Conservation (phyloP, 2,113 vertebrate genomes). For the Marmota flaviventris region DNA sequence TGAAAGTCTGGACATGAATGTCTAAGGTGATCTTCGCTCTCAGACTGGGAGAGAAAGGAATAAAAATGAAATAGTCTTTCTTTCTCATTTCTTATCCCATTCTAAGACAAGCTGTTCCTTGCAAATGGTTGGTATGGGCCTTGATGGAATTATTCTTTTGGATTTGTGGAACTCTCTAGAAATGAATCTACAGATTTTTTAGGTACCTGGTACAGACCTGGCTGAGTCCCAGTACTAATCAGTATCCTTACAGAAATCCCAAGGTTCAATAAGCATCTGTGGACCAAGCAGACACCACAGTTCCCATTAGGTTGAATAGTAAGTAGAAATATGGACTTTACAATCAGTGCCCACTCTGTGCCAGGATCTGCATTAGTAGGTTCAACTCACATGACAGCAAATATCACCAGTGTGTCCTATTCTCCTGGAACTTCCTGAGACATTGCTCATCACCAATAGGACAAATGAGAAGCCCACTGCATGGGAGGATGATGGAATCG, state of each 20-base stretch:
- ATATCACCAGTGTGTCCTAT: not conserved
- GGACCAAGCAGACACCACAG: not conserved
- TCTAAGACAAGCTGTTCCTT: slow-evolving; percentile 5
- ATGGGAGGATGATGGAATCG: not conserved
- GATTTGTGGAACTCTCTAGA: not conserved
- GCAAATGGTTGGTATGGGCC: not conserved
- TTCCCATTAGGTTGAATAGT: not conserved
- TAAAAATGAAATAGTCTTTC: not conserved
- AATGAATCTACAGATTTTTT: slow-evolving; percentile 17
- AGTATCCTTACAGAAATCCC: slow-evolving; percentile 5
- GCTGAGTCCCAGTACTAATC: not conserved
- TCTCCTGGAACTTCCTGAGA: not conserved
- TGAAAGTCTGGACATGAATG: not conserved
- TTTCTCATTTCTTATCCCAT: not conserved
- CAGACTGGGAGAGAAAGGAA: not conserved
- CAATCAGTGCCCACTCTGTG: not conserved
- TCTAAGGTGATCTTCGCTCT: not conserved
- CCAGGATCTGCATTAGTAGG: not conserved
- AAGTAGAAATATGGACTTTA: not conserved
- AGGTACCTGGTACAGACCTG: not conserved
- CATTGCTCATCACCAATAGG: not conserved
- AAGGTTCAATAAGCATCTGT: not conserved
- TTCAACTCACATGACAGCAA: not conserved
- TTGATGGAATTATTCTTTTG: not conserved
- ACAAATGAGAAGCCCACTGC: not conserved